These are phyloP conservation scores for Galeopterus variegatus DNA, from an alignment of 2,113 vertebrate species.

Conservation along the genomic window DNA sequence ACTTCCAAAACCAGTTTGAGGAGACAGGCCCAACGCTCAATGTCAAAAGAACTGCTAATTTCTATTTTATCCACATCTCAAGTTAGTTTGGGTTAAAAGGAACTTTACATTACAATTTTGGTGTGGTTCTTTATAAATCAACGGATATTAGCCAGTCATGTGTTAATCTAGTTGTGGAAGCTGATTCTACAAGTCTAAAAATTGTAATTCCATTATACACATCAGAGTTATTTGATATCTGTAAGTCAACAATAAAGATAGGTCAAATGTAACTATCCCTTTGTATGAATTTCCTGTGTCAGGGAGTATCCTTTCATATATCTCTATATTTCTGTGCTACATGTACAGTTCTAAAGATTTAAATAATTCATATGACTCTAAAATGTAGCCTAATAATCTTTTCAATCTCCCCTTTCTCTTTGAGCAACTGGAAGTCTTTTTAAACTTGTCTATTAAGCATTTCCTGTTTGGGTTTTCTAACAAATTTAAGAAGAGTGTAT, in stretches of 20 bases:
- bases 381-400: not conserved
- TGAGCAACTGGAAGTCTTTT: not conserved
- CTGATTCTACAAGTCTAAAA: constrained; percentile 47
- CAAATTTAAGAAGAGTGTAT: not conserved
- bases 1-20: constrained; percentile 42
- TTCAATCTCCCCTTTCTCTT: not conserved
- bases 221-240: constrained; percentile 36
- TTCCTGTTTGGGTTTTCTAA: not conserved
- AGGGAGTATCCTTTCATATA: not conserved
- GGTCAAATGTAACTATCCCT: not conserved
- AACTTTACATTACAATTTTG: constrained; percentile 64
- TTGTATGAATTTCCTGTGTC: not conserved
- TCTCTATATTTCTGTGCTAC: not conserved
- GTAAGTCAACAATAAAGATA: constrained; percentile 61
- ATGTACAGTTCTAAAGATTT: not conserved
- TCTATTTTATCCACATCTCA: constrained; percentile 44
- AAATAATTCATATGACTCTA: not conserved
- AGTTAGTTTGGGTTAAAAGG: not conserved
- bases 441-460: not conserved
- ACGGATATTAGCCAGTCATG: not conserved
- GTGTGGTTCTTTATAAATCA: constrained; percentile 46
- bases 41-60: not conserved
- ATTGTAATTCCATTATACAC: constrained; percentile 7
- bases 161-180: constrained; percentile 27
- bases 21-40: not conserved